Percentiles rank a stretch among this genome's conserved stretches.
Evolutionary conservation across 2,797 vertebrate genomes (phyloP).

Genomic region (Australoheros facetus): DNA sequence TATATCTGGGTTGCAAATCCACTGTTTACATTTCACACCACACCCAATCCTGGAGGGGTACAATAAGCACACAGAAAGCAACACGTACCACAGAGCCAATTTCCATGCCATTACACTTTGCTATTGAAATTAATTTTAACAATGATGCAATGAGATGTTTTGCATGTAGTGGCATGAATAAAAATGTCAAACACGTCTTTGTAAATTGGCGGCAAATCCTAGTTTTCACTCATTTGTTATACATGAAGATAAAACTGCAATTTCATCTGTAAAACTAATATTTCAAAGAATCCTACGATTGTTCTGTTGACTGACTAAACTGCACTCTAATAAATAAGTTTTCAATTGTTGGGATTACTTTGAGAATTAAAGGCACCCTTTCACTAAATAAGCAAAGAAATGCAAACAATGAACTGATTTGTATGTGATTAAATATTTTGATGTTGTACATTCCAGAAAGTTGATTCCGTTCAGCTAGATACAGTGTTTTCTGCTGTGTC

Average conservation of each 20-base stretch:
- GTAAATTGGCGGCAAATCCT: constrained; percentile 52
- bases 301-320: constrained; percentile 42
- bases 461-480: background rate
- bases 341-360: constrained; percentile 17
- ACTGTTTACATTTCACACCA: constrained; percentile 45
- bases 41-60: constrained; percentile 12
- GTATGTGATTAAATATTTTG: constrained; percentile 23
- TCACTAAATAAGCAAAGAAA: constrained; percentile 18
- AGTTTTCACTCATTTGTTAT: constrained; percentile 50
- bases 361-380: constrained; percentile 8
- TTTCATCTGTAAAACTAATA: constrained; percentile 37
- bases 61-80: constrained; percentile 34
- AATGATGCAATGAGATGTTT: constrained; percentile 57
- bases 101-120: constrained; percentile 46
- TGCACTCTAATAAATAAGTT: constrained; percentile 27
- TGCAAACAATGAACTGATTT: constrained; percentile 26
- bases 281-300: constrained; percentile 31
- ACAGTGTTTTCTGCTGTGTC: background rate
- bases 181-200: constrained; percentile 56
- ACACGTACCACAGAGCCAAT: constrained; percentile 40
- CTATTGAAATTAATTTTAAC: constrained; percentile 63
- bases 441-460: background rate
- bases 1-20: constrained; percentile 24
- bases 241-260: constrained; percentile 42
- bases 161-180: constrained; percentile 45